Percentiles rank a stretch among this genome's conserved stretches.
These are phyloP conservation scores for Dusona sp. DNA, from an alignment of 2,888 invertebrate genomes.

Conservation along the genomic window DNA sequence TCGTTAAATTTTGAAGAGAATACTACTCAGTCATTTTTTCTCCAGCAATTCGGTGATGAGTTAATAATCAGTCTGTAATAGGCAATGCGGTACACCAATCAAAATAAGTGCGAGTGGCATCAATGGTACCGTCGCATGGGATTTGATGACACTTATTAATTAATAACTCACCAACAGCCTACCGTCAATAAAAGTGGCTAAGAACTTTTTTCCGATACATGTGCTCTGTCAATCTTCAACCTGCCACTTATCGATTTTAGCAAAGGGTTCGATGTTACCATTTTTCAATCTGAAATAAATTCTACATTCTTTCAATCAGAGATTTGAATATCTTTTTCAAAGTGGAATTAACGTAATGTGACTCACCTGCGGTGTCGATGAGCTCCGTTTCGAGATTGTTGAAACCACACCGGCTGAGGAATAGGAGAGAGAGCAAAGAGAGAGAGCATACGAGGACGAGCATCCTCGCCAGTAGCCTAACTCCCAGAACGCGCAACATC, in stretches of 20 bases:
- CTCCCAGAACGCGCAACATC: slow-evolving; percentile 86
- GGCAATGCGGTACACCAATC: background rate
- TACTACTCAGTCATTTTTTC: background rate
- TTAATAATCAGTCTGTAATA: background rate
- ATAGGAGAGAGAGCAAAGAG: slow-evolving; percentile 86
- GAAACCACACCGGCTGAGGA: slow-evolving; percentile 86
- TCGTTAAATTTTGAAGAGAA: background rate
- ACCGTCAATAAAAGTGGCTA: background rate
- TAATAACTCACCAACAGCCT: background rate
- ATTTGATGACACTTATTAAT: background rate
- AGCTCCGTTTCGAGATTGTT: slow-evolving; percentile 81
- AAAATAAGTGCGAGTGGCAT: background rate
- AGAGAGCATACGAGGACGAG: slow-evolving; percentile 86
- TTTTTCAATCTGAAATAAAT: background rate
- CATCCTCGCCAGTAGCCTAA: slow-evolving; percentile 86
- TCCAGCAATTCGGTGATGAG: background rate
- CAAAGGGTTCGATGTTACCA: background rate
- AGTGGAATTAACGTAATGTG: background rate
- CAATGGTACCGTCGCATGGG: background rate
- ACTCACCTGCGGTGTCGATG: slow-evolving; percentile 80
- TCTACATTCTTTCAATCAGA: background rate
- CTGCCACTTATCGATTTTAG: background rate
- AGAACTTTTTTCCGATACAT: background rate
- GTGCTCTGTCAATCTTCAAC: background rate
- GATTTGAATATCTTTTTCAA: background rate